Percentiles rank a stretch among this genome's conserved stretches.
Evolutionary conservation across 53 echinoderm and acorn worm species (phyloP).

Genomic region (Echinometra lucunter): DNA sequence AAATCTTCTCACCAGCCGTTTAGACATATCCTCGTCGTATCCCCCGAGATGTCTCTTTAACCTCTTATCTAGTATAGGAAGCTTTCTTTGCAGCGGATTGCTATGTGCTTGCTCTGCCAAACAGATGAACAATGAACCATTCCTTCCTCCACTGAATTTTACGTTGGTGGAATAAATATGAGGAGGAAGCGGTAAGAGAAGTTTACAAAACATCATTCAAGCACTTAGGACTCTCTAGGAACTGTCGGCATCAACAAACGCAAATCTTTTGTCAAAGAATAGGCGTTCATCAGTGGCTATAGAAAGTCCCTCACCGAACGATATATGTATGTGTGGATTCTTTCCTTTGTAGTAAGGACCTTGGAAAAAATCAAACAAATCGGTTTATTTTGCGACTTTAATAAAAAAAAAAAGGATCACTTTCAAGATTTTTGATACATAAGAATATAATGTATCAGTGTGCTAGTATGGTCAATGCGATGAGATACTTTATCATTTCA

Average conservation of each 20-base stretch:
- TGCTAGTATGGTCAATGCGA: too few relatives aligned
- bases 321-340: too few relatives aligned
- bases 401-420: too few relatives aligned
- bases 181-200: not conserved
- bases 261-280: not conserved
- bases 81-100: not conserved
- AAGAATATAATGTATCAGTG: too few relatives aligned
- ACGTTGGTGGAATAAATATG: constrained; percentile 22
- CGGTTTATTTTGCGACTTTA: too few relatives aligned
- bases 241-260: not conserved
- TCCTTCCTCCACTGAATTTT: not conserved
- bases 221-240: not conserved
- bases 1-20: not conserved
- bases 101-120: not conserved
- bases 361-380: too few relatives aligned
- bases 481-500: too few relatives aligned
- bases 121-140: not conserved
- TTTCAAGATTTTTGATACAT: too few relatives aligned
- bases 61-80: not conserved
- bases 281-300: not conserved
- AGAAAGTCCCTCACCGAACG: not conserved
- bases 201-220: constrained; percentile 29
- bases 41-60: not conserved
- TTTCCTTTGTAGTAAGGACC: too few relatives aligned
- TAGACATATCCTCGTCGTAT: not conserved